Conservation (phyloP, 2,888 invertebrate genomes). For the Heteromyza rotundicornis region DNA sequence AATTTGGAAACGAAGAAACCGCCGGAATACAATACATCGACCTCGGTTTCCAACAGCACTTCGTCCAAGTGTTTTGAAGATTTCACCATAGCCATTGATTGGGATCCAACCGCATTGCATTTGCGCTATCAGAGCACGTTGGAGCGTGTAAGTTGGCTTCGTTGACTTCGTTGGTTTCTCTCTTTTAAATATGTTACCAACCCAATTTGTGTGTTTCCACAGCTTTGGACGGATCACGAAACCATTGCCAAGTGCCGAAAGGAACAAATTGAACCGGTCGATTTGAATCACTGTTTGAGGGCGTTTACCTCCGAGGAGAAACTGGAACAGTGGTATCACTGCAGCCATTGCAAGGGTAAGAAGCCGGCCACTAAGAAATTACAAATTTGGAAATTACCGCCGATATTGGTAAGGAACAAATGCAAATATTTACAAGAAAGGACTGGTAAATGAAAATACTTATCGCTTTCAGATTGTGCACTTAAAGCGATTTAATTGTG, state of each 20-base stretch:
- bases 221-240: conserved; percentile 78
- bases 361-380: conserved; percentile 89
- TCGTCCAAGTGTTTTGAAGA: conserved; percentile 58
- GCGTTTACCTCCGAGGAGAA: conserved; percentile 89
- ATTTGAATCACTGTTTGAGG: conserved; percentile 82
- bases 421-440: not conserved
- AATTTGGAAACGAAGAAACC: conserved; percentile 51
- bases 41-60: conserved; percentile 45
- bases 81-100: conserved; percentile 80
- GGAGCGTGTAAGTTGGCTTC: conserved; percentile 67
- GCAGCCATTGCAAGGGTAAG: conserved; percentile 80
- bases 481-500: conserved; percentile 89
- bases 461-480: conserved; percentile 77
- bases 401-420: conserved; percentile 72
- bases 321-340: conserved; percentile 85
- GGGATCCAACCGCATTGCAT: conserved; percentile 94
- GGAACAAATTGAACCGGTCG: conserved; percentile 81
- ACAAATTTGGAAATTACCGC: conserved; percentile 90
- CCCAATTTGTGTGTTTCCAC: not conserved
- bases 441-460: not conserved
- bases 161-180: not conserved
- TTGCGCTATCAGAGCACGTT: conserved; percentile 82
- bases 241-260: conserved; percentile 75
- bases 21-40: conserved; percentile 44
- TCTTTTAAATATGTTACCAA: not conserved